Percentiles rank a stretch among this genome's conserved stretches.
Evolutionary conservation across 2,113 vertebrate genomes (phyloP).

Genomic region (Tautogolabrus adspersus): DNA sequence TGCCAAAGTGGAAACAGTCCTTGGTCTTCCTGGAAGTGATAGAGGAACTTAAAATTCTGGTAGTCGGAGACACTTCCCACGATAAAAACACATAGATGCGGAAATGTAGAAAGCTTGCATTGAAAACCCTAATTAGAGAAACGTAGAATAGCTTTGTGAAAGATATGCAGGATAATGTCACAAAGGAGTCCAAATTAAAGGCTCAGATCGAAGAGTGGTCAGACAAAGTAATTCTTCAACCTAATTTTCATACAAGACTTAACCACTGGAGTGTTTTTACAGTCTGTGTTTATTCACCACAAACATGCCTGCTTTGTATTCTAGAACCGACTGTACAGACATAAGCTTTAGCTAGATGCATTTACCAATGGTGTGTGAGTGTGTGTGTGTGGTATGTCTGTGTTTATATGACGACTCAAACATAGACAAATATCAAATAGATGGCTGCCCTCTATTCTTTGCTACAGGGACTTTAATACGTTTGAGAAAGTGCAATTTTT

Average conservation of each 20-base stretch:
- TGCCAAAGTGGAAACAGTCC: constrained; percentile 58
- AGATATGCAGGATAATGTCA: not conserved
- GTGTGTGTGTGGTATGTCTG: not conserved
- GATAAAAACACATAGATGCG: not conserved
- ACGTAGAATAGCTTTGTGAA: not conserved
- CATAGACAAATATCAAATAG: not conserved
- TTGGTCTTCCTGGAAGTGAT: constrained; percentile 58
- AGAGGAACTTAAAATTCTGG: constrained; percentile 26
- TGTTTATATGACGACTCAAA: not conserved
- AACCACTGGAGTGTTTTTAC: not conserved
- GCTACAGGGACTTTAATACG: no score
- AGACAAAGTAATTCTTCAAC: not conserved
- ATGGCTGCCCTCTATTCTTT: no score
- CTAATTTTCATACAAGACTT: not conserved
- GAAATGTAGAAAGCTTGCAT: not conserved
- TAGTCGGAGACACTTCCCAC: constrained; percentile 17
- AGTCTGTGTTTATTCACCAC: not conserved
- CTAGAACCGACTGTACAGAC: not conserved
- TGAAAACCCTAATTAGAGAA: not conserved
- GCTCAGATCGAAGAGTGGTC: not conserved
- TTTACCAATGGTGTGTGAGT: not conserved
- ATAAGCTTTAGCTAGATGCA: not conserved
- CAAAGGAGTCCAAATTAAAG: not conserved
- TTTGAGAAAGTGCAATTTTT: no score
- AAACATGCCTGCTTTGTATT: not conserved